A percentile compares a stretch with the other conserved stretches of the same genome.
Conservation (phyloP, 2,888 invertebrate genomes). For the Hesperia comma region DNA sequence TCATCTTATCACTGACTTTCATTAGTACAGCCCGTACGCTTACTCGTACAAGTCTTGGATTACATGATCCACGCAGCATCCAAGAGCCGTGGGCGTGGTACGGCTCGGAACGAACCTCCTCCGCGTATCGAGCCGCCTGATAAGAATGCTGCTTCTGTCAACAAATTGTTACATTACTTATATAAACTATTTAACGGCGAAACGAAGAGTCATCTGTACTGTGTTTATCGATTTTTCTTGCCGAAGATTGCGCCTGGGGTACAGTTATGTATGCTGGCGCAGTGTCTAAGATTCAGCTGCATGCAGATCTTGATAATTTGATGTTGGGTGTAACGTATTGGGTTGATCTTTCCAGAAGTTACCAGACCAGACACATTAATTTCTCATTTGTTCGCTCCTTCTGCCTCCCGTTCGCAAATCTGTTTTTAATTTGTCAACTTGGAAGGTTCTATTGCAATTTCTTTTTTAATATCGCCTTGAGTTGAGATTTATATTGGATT, state of each 20-base stretch:
- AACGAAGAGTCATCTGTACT: slow-evolving; percentile 59
- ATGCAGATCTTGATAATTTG: slow-evolving; percentile 38
- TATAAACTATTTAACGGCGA: slow-evolving; percentile 55
- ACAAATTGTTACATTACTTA: slow-evolving; percentile 69
- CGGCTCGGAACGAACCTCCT: slow-evolving; percentile 56
- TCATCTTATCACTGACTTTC: slow-evolving; percentile 51
- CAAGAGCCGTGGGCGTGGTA: slow-evolving; percentile 73
- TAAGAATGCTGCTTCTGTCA: slow-evolving; percentile 77
- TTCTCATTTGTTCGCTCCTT: slow-evolving; percentile 39
- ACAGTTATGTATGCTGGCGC: slow-evolving; percentile 63
- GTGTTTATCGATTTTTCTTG: slow-evolving; percentile 74
- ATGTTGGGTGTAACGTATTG: slow-evolving; percentile 20
- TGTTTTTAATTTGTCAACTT: slow-evolving; percentile 40
- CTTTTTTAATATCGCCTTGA: slow-evolving; percentile 35
- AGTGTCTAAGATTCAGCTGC: slow-evolving; percentile 64
- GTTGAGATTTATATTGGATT: slow-evolving; percentile 22
- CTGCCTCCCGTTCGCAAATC: slow-evolving; percentile 34
- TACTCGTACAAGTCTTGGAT: slow-evolving; percentile 23
- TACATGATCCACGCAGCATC: slow-evolving; percentile 67
- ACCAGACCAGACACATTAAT: slow-evolving; percentile 40
- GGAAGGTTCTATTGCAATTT: slow-evolving; percentile 23
- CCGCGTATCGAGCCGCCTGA: slow-evolving; percentile 68
- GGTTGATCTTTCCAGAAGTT: slow-evolving; percentile 41
- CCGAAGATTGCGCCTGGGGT: slow-evolving; percentile 51
- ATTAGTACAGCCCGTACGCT: slow-evolving; percentile 10